phyloP scores from a whole-genome alignment of 2,888 invertebrate species.

The Dolichomitus sp. region DNA sequence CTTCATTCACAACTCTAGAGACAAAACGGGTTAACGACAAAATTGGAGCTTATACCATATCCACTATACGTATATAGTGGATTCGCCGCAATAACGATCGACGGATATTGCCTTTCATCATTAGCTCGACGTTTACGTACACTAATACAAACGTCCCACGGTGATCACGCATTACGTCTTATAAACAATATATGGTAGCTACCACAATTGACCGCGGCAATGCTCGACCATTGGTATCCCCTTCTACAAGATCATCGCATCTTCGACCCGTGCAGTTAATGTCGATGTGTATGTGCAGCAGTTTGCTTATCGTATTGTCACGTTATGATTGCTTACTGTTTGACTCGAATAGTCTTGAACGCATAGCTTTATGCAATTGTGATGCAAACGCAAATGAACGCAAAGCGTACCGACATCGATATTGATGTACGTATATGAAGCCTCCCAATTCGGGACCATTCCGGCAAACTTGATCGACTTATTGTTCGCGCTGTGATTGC shows the following conservation, averaged over 20 bases:
- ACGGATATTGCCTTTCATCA: slow-evolving; percentile 5
- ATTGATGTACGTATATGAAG: slow-evolving; percentile 14
- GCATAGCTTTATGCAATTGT: slow-evolving; percentile 42
- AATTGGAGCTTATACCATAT: slow-evolving; percentile 32
- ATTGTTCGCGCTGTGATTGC: background rate
- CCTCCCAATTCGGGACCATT: background rate
- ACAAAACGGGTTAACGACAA: slow-evolving; percentile 32
- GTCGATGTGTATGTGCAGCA: slow-evolving; percentile 51
- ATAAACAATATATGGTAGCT: slow-evolving; percentile 34
- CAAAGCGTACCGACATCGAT: slow-evolving; percentile 17
- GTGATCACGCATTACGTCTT: slow-evolving; percentile 52
- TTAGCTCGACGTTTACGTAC: slow-evolving; percentile 4
- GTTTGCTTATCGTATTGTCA: slow-evolving; percentile 66
- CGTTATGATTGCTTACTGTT: slow-evolving; percentile 67
- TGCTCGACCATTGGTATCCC: slow-evolving; percentile 16
- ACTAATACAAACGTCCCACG: slow-evolving; percentile 2
- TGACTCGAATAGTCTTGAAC: slow-evolving; percentile 60
- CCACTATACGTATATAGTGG: slow-evolving; percentile 15
- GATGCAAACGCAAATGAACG: slow-evolving; percentile 46
- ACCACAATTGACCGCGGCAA: slow-evolving; percentile 44
- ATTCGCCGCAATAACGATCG: slow-evolving; percentile 50
- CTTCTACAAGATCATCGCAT: background rate
- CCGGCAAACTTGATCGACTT: slow-evolving; percentile 19
- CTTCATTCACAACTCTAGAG: background rate
- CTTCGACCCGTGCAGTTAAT: slow-evolving; percentile 12